A percentile compares a stretch with the other conserved stretches of the same genome.
Conservation (phyloP, 35 echinoderm and acorn worm genomes). For the Apostichopus parvimensis region DNA sequence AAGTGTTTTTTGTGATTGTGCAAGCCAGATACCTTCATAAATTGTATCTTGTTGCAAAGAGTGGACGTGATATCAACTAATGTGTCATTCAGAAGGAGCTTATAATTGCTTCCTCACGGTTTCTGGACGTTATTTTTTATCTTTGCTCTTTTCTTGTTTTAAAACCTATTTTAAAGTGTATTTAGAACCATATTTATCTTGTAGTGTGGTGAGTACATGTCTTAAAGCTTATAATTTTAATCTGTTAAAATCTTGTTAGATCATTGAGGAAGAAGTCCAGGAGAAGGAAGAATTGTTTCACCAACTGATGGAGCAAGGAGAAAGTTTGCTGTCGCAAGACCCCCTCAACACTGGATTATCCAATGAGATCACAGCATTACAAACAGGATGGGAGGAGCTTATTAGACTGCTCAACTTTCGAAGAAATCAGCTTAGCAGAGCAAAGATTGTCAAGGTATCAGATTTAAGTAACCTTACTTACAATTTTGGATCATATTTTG, state of each 20-base stretch:
- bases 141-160: too few relatives aligned
- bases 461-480: not conserved
- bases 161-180: too few relatives aligned
- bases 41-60: too few relatives aligned
- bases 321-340: conserved; percentile 68
- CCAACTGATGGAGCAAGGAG: conserved; percentile 74
- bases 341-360: conserved; percentile 65
- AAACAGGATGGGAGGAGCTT: conserved; percentile 86
- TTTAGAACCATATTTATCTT: too few relatives aligned
- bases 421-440: conserved; percentile 75
- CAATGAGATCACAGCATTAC: conserved; percentile 67
- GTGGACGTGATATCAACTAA: too few relatives aligned
- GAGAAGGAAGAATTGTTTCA: conserved; percentile 67
- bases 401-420: conserved; percentile 59
- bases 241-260: conserved; percentile 47
- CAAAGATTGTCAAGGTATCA: conserved; percentile 94
- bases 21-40: too few relatives aligned
- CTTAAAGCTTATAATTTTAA: not conserved
- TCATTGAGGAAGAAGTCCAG: conserved; percentile 80
- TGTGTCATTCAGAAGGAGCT: too few relatives aligned
- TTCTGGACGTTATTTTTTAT: too few relatives aligned
- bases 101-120: too few relatives aligned
- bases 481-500: not conserved
- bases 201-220: too few relatives aligned
- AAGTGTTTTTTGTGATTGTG: too few relatives aligned